Evolutionary conservation across 2,888 invertebrate species (phyloP), one percentile per base, ranked within the genome.

Genomic region (Orthosia cruda): DNA sequence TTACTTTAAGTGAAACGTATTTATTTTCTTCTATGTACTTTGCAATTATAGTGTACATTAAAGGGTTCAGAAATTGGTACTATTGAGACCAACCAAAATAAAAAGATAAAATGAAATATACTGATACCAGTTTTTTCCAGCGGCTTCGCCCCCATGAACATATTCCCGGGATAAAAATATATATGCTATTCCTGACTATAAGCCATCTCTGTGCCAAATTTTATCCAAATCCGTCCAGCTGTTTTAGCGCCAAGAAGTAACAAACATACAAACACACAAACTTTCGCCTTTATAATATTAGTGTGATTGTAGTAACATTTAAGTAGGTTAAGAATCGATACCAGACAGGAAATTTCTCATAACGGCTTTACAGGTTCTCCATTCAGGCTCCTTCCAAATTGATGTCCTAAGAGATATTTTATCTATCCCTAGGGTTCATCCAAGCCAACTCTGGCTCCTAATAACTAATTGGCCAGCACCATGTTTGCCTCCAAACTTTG

Each of bases 381-480:
- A 26, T 40, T 26, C 23, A 7, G 45, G 18, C 32, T 18, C 13
- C 16, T 26, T 52, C 13, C 15, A 40, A 67, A 71, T 71, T 52
- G 3, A 59, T 47, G 12, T 32, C 55, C 32, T 18, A 45, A 12
- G 20, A n/a, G 58, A 62, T 47, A n/a, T 64, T 63, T 12, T 69
- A 63, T 61, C 58, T 18, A 18, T 68, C n/a, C n/a, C n/a, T n/a
- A n/a, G n/a, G n/a, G n/a, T 47, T 40, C 18, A 50, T 47, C 23
- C 32, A 15, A 45, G 15, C 26, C 54, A 74, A 68, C 70, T 79
- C 71, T 69, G n/a, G 23, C 55, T 47, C 76, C 79, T 74, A 71
- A 69, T 76, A 74, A 72, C 84, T 76, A 80, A 84, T 80, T 86
- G 83, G 80, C 26, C 64, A 71, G 74, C 65, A 57, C 65, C 73